Base-by-base conservation (phyloP, 2,888 invertebrate genomes). In the Prosapia bicincta region DNA sequence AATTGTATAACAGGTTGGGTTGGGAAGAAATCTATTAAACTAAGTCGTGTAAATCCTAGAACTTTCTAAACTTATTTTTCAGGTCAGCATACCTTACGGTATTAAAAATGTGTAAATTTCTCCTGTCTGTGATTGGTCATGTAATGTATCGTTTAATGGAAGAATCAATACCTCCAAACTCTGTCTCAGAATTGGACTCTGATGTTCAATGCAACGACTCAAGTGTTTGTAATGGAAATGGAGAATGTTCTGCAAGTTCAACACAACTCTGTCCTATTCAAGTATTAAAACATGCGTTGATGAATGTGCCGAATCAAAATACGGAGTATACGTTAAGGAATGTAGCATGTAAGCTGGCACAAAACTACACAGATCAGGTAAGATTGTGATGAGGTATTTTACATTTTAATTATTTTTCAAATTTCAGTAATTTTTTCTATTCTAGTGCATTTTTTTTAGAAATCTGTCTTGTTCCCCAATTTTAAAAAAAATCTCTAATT, bases 31-130 rank as follows among this genome's bases (percentile, higher is more conserved):
- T n/a, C n/a, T n/a, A n/a, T n/a, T n/a, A n/a, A n/a, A n/a, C n/a
- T n/a, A n/a, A n/a, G n/a, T n/a, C n/a, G n/a, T n/a, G n/a, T n/a
- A n/a, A n/a, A n/a, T n/a, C n/a, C n/a, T n/a, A n/a, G n/a, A n/a
- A n/a, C n/a, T n/a, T n/a, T n/a, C n/a, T n/a, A n/a, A n/a, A n/a
- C n/a, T 54, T n/a, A 5, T 54, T 54, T 54, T 82, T 78, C 85
- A 91, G 95, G 81, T 92, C 94, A 76, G 96, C 97, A 10, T 97
- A 94, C 85, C 88, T 96, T 82, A 93, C 94, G 68, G 92, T 97
- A 79, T 88, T 98, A 82, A 94, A 95, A 83, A 89, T 98, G 80
- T 93, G 94, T 80, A 98, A 98, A 86, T 86, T 98, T 77, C 90
- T 96, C 82, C 86, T 98, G 72, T 95, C 95, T 32, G 93, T 96